Percentiles rank a stretch among this genome's conserved stretches.
These are phyloP conservation scores for Mormoops blainvillei DNA, from an alignment of 2,113 vertebrate genomes.

Conservation along the genomic window DNA sequence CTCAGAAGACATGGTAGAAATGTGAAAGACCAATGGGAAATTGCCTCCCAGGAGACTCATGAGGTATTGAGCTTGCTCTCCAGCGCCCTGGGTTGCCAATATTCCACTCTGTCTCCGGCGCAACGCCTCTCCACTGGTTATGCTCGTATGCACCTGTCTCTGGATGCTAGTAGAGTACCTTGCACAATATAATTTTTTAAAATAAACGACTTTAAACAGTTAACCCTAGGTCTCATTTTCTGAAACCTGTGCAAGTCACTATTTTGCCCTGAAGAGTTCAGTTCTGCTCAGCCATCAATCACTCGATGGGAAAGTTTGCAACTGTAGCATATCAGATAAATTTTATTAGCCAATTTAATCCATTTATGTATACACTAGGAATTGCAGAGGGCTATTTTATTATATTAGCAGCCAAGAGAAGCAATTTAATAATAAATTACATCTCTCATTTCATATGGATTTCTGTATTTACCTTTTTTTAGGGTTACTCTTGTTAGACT, in stretches of 20 bases:
- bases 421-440: slow-evolving; percentile 50
- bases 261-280: slow-evolving; percentile 30
- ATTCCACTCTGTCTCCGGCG: background rate
- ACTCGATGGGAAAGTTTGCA: background rate
- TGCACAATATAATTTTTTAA: background rate
- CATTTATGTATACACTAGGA: background rate
- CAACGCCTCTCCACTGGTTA: background rate
- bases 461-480: slow-evolving; percentile 35
- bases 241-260: slow-evolving; percentile 5
- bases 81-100: background rate
- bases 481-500: background rate
- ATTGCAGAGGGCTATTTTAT: slow-evolving; percentile 41
- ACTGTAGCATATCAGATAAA: background rate
- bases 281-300: slow-evolving; percentile 44
- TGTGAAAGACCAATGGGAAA: background rate
- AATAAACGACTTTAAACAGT: slow-evolving; percentile 48
- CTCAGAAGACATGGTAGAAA: background rate
- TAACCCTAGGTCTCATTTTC: slow-evolving; percentile 16
- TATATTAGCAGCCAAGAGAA: slow-evolving; percentile 32
- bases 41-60: background rate
- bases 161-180: background rate
- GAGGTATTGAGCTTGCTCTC: background rate
- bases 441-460: slow-evolving; percentile 24
- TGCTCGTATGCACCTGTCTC: background rate
- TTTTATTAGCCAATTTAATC: slow-evolving; percentile 32